Evolutionary conservation across 1,140 invertebrate species (phyloP).

Genomic region (Sogatella furcifera): DNA sequence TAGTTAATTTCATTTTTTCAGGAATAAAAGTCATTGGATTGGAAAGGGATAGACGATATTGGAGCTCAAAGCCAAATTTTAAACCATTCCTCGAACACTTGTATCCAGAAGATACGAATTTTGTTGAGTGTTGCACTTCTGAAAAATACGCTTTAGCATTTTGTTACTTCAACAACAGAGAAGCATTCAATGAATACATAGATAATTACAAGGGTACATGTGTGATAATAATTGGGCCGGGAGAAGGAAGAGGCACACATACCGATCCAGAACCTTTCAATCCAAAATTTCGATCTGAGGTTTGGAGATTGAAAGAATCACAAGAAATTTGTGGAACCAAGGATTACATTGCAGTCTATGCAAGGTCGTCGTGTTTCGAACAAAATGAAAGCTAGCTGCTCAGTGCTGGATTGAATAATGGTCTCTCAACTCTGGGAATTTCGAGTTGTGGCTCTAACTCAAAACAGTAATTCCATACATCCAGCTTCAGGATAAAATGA

Average conservation of each 20-base stretch:
- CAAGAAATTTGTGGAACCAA: conserved; percentile 34
- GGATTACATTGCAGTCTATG: conserved; percentile 41
- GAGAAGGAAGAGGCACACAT: conserved; percentile 44
- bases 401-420: no score
- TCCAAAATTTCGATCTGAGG: conserved; percentile 31
- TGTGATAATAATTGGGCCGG: conserved; percentile 57
- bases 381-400: no score
- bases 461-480: no score
- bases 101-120: conserved; percentile 29
- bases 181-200: conserved; percentile 53
- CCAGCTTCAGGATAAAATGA: no score
- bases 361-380: no score
- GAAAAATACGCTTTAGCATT: conserved; percentile 50
- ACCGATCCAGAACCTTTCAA: conserved; percentile 55
- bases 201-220: conserved; percentile 43
- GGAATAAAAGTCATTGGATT: conserved; percentile 37
- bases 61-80: conserved; percentile 47
- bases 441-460: no score
- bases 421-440: no score
- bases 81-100: conserved; percentile 39
- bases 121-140: conserved; percentile 29
- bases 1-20: conserved; percentile 25
- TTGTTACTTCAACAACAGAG: conserved; percentile 62
- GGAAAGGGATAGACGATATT: conserved; percentile 44
- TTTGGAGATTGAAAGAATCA: conserved; percentile 28